phyloP scores from a whole-genome alignment of 2,888 invertebrate genomes.

The Parelbella ahira region DNA sequence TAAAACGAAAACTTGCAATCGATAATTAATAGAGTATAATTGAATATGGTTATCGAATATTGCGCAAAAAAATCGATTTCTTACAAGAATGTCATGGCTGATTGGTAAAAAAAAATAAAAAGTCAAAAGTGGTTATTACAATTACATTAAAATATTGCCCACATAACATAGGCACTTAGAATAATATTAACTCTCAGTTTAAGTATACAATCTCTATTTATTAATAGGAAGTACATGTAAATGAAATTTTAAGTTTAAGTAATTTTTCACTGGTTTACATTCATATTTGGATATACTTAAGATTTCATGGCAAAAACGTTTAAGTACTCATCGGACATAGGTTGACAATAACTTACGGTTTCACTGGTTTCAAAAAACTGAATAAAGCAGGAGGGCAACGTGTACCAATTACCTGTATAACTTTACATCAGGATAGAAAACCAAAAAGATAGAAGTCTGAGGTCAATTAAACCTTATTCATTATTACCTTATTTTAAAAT shows the following conservation, averaged over 20 bases:
- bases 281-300: conserved; percentile 10
- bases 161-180: conserved; percentile 24
- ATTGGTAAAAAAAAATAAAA: conserved; percentile 17
- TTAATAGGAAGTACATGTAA: too few relatives aligned
- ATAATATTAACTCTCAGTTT: conserved; percentile 19
- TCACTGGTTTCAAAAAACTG: conserved; percentile 9
- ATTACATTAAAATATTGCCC: too few relatives aligned
- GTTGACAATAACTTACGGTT: neutral
- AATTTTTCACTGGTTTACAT: conserved; percentile 18
- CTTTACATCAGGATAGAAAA: too few relatives aligned
- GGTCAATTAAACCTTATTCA: too few relatives aligned
- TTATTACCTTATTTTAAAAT: too few relatives aligned
- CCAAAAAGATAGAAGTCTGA: too few relatives aligned
- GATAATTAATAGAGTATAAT: too few relatives aligned
- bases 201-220: conserved; percentile 23
- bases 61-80: too few relatives aligned
- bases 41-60: too few relatives aligned
- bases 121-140: conserved; percentile 18
- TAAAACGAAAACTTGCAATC: conserved; percentile 4
- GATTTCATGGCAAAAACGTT: conserved; percentile 13
- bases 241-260: too few relatives aligned
- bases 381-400: too few relatives aligned
- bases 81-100: conserved; percentile 24
- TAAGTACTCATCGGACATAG: conserved; percentile 17
- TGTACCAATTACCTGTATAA: too few relatives aligned